Percentiles rank a stretch among this genome's conserved stretches.
Conservation (phyloP, 2,113 vertebrate genomes). For the Progne subis region DNA sequence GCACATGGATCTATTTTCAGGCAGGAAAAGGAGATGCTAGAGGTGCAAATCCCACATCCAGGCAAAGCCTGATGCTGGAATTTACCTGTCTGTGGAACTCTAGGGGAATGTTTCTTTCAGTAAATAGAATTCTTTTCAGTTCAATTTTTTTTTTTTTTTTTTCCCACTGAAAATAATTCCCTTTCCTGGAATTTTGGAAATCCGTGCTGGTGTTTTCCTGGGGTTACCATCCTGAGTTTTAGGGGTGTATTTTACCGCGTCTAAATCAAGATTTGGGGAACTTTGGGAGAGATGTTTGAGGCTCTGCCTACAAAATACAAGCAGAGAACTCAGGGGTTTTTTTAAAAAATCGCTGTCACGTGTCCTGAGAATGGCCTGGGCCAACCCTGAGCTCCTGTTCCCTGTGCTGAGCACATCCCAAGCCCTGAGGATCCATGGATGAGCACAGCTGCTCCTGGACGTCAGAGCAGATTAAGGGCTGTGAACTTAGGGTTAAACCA, state of each 20-base stretch:
- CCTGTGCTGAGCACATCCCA: neutral
- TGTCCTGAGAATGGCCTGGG: neutral
- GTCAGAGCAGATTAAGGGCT: neutral
- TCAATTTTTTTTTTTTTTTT: neutral
- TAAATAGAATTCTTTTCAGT: neutral
- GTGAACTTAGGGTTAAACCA: neutral
- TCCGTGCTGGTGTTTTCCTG: accelerated
- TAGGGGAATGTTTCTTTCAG: neutral
- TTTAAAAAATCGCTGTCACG: neutral
- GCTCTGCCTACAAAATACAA: neutral
- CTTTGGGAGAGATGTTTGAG: no score
- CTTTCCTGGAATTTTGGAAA: neutral
- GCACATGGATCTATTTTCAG: neutral
- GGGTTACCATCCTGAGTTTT: neutral
- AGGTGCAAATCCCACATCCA: neutral
- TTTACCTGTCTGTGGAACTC: accelerated
- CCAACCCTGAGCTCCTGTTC: neutral
- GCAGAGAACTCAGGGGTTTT: neutral
- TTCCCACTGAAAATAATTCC: neutral
- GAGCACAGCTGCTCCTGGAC: neutral
- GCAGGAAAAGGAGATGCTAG: neutral
- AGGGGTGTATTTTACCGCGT: neutral
- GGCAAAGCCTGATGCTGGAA: neutral
- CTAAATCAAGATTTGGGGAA: accelerated
- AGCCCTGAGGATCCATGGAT: neutral